phyloP scores from a whole-genome alignment of 2,113 vertebrate genomes.

The Orthochromis malagaraziensis region DNA sequence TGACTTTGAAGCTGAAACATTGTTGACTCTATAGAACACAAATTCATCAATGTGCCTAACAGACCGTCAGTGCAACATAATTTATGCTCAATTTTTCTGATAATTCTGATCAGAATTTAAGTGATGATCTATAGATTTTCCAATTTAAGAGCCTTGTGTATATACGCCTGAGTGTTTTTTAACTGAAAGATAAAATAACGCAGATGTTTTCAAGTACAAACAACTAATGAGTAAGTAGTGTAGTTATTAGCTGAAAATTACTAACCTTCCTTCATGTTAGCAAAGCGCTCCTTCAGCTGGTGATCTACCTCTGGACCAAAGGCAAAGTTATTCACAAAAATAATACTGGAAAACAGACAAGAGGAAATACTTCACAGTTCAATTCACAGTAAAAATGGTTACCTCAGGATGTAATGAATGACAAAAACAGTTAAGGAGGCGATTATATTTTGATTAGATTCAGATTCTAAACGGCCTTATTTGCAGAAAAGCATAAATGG shows the following conservation, averaged over 20 bases:
- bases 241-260: not conserved
- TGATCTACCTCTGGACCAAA: constrained; percentile 99
- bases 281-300: constrained; percentile 98
- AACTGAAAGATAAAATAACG: not conserved
- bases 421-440: not conserved
- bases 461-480: not conserved
- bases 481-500: not conserved
- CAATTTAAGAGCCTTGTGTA: not conserved
- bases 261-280: constrained; percentile 99
- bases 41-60: not conserved
- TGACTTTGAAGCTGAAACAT: not conserved
- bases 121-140: not conserved
- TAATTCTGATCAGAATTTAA: not conserved
- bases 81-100: not conserved
- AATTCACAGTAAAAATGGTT: not conserved
- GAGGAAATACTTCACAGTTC: constrained; percentile 60
- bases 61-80: not conserved
- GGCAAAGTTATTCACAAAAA: constrained; percentile 99
- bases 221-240: not conserved
- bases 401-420: not conserved
- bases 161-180: not conserved
- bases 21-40: not conserved
- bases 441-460: not conserved
- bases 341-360: constrained; percentile 80
- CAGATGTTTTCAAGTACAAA: not conserved